Base-by-base conservation (phyloP, 1,140 invertebrate genomes). In the Drusus annulatus region DNA sequence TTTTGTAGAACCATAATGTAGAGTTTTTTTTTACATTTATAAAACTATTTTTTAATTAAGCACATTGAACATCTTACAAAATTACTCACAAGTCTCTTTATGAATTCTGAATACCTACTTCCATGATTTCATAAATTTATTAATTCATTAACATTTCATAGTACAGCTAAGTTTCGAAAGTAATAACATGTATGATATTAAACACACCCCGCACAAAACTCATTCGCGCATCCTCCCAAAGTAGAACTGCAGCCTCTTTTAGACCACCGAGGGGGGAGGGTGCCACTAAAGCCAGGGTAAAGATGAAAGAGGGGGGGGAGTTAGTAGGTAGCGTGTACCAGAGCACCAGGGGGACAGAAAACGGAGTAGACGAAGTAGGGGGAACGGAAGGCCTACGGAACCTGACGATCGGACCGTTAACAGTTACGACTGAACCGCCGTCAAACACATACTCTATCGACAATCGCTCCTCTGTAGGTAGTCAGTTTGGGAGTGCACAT, bases 361-460 rank as follows among this genome's bases (percentile, higher is more conserved):
- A 45, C 10, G 36, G 36, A 45, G 36, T 13, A 45, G 54, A 19
- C 4, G 62, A 28, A 28, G 62, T 21, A 23, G 62, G 62, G 62
- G 21, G 7, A n/a, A 31, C 25, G 62, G 62, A 28, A 31, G 28
- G 21, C 62, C 62, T 65, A 65, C 28, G 62, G 62, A 65, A 65
- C 28, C 62, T 65, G 62, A 65, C 62, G 28, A 65, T 31, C 62
- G 62, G 62, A 36, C 28, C 7, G 62, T 65, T 65, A 13, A 65
- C 62, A 65, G 62, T 65, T 65, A 65, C 62, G 16, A 31, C 62
- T 65, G 62, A 25, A 65, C 62, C 21, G 21, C 23, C 10, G 62
- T 31, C 23, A 28, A 31, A 28, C 28, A 28, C 62, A 10, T 15
- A 28, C 62, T 25, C 62, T 65, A 10, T 65, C 16, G 56, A 21